Evolutionary conservation across 1,140 invertebrate genomes (phyloP), one percentile per base, ranked within the genome.

Genomic region (Megalonaias nervosa): DNA sequence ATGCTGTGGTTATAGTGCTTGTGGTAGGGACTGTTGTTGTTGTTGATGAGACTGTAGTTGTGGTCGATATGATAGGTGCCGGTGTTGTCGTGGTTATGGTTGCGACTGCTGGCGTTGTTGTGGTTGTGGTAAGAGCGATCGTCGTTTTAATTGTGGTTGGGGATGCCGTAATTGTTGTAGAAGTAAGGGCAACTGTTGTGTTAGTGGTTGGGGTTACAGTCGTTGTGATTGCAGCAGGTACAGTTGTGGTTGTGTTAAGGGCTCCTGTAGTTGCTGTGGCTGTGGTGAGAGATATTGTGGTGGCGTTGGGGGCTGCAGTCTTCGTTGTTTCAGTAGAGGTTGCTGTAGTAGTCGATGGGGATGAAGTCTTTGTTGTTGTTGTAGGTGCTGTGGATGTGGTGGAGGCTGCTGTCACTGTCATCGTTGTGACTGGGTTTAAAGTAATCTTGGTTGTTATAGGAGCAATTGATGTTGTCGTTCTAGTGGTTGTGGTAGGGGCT

Each of bases 331-430:
- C 56, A 69, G 73, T 75, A 75, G 65, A 26, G 57, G 64, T 68
- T 55, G 73, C 57, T 38, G 73, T 75, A 68, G 65, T 75, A 69
- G 73, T 69, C 68, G 73, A 69, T 13, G 68, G 56, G 16, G 55
- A 11, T 19, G 6, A 21, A 14, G 13, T 70, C 56, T 13, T 70
- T 57, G 68, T 70, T 14, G n/a, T 14, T 12, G 38, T 23, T 57
- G 17, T 31, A 23, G 64, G 21, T 66, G 31, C 9, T 31, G n/a
- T 38, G 31, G 65, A 26, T 19, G 26, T 19, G 19, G 67, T 69
- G 56, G 67, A n/a, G 16, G 48, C 16, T n/a, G 67, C 48, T 56
- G 67, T 69, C 15, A 48, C 5, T 59, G 68, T 58, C 2, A 13
- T 17, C 17, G 65, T 67, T 26, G 65, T 31, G 31, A 19, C 9